phyloP scores from a whole-genome alignment of 2,797 vertebrate genomes.

The Tarsius wallacei region DNA sequence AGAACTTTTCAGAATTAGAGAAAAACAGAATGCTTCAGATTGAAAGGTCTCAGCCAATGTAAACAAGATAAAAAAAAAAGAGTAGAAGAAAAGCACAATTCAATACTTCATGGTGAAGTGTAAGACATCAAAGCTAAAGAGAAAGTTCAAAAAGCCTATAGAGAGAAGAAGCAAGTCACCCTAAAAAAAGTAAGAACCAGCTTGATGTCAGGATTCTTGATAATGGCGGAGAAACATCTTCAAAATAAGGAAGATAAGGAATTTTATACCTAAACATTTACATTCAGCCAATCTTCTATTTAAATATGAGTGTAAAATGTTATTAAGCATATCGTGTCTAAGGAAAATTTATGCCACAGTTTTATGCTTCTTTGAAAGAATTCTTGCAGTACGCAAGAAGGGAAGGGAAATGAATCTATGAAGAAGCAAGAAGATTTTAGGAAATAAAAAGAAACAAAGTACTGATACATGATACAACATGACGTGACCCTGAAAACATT shows the following conservation, averaged over 20 bases:
- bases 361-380: not conserved
- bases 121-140: not conserved
- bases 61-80: not conserved
- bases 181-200: not conserved
- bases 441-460: slow-evolving; percentile 3
- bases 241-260: not conserved
- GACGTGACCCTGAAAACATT: not conserved
- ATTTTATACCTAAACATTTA: not conserved
- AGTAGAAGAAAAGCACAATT: not conserved
- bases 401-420: not conserved
- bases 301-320: not conserved
- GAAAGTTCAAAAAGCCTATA: not conserved
- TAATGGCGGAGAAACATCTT: not conserved
- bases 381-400: slow-evolving; percentile 22
- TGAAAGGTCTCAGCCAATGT: not conserved
- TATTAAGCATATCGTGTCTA: not conserved
- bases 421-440: not conserved
- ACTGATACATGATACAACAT: not conserved
- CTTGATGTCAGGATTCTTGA: not conserved
- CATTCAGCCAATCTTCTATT: not conserved
- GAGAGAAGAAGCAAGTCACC: not conserved
- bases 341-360: not conserved
- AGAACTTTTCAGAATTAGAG: slow-evolving; percentile 25
- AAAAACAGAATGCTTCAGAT: not conserved
- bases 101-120: not conserved